These are phyloP conservation scores for Halesus radiatus DNA, from an alignment of 1,140 invertebrate species.

Conservation along the genomic window DNA sequence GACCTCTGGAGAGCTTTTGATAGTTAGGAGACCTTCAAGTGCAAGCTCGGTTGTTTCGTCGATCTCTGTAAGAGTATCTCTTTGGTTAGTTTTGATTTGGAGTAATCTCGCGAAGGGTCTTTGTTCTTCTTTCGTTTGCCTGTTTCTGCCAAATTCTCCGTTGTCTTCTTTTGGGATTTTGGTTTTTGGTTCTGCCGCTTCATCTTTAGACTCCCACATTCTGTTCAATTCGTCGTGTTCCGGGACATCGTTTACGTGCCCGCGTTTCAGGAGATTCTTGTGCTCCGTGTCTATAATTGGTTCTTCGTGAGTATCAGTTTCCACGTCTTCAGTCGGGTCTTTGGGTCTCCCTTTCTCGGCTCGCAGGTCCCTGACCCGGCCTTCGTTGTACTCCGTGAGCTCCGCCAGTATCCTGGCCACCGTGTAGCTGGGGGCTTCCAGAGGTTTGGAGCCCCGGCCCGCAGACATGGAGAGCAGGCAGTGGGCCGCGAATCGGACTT, in stretches of 20 bases:
- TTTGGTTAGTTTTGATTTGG: slow-evolving; percentile 15
- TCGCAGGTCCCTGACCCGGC: neutral
- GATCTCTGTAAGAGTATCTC: neutral
- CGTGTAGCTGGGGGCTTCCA: slow-evolving; percentile 64
- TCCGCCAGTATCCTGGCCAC: slow-evolving; percentile 75
- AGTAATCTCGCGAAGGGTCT: neutral
- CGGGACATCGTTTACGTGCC: neutral
- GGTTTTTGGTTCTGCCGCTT: neutral
- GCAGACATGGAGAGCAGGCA: slow-evolving; percentile 74
- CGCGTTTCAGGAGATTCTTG: slow-evolving; percentile 12
- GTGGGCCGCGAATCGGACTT: slow-evolving; percentile 74
- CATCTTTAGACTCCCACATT: slow-evolving; percentile 23
- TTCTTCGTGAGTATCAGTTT: neutral
- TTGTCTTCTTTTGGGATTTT: slow-evolving; percentile 1
- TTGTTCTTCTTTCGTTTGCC: slow-evolving; percentile 12
- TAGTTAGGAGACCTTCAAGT: neutral
- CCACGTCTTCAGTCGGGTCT: neutral
- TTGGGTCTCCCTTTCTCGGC: slow-evolving; percentile 19
- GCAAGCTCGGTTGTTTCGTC: neutral
- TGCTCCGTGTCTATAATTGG: neutral
- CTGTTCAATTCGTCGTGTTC: neutral
- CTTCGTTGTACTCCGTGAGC: slow-evolving; percentile 43
- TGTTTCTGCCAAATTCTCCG: neutral
- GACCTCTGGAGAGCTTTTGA: neutral
- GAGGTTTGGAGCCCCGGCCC: slow-evolving; percentile 46